These are phyloP conservation scores for Drosophila sordidula DNA, from an alignment of 2,888 invertebrate genomes.

Conservation along the genomic window DNA sequence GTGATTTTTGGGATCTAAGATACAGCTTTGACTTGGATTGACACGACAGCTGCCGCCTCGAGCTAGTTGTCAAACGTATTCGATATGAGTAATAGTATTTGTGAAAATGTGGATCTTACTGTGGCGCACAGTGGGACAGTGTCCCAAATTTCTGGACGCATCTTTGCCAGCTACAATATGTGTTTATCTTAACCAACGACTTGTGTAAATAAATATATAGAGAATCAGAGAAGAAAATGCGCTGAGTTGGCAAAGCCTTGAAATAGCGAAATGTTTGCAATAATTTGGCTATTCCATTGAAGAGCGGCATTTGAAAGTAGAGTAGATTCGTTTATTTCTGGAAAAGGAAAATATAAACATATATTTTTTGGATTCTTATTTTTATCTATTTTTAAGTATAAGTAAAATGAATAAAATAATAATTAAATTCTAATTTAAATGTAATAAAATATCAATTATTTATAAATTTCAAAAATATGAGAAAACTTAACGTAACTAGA, in stretches of 20 bases:
- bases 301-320: not conserved
- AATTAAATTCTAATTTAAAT: too few relatives aligned
- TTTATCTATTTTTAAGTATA: not conserved
- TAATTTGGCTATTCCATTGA: slow-evolving; percentile 5
- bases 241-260: slow-evolving; percentile 5
- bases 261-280: not conserved
- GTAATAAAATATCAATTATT: too few relatives aligned
- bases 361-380: not conserved
- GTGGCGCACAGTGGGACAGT: slow-evolving; percentile 12
- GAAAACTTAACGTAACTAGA: too few relatives aligned
- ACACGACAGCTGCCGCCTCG: slow-evolving; percentile 46
- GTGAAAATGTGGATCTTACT: not conserved
- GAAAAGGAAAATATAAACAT: too few relatives aligned
- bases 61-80: slow-evolving; percentile 34
- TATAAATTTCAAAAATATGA: too few relatives aligned
- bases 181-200: slow-evolving; percentile 1
- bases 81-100: slow-evolving; percentile 25
- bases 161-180: slow-evolving; percentile 20
- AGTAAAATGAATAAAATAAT: too few relatives aligned
- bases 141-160: not conserved
- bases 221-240: slow-evolving; percentile 6
- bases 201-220: slow-evolving; percentile 24
- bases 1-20: slow-evolving; percentile 15
- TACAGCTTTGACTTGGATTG: slow-evolving; percentile 33
- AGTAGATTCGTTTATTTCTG: not conserved